Conservation (phyloP, 2,888 invertebrate genomes). For the Melikaiella ostensackeni region DNA sequence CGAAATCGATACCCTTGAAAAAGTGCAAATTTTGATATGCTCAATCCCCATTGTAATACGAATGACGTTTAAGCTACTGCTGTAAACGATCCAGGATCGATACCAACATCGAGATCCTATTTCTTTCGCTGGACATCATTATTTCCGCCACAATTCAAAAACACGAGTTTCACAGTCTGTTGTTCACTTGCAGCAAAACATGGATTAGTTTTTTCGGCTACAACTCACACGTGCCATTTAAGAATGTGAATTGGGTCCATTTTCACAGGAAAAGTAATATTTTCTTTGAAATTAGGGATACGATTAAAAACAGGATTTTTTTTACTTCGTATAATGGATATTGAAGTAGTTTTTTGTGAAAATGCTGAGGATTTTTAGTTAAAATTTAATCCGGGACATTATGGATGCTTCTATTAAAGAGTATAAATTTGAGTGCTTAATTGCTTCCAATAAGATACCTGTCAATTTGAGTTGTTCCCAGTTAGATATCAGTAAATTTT, state of each 20-base stretch:
- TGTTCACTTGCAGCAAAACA: not conserved
- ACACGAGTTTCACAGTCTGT: constrained; percentile 11
- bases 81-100: constrained; percentile 8
- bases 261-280: not conserved
- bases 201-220: not conserved
- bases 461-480: no score
- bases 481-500: no score
- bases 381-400: no score
- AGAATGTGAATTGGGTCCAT: not conserved
- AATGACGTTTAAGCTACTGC: constrained; percentile 2
- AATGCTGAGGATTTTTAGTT: no score
- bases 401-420: no score
- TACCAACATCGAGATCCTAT: constrained; percentile 14
- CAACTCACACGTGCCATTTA: not conserved
- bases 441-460: no score
- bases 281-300: no score
- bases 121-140: not conserved
- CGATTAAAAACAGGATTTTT: no score
- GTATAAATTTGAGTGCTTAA: no score
- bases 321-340: no score
- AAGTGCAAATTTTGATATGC: constrained; percentile 49
- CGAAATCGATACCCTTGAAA: constrained; percentile 58
- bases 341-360: no score
- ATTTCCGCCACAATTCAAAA: constrained; percentile 13
- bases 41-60: constrained; percentile 3